Percentiles rank a stretch among this genome's conserved stretches.
Conservation (phyloP, 37 sponge, comb jelly and placozoan genomes). For the Eunapius fragilis region DNA sequence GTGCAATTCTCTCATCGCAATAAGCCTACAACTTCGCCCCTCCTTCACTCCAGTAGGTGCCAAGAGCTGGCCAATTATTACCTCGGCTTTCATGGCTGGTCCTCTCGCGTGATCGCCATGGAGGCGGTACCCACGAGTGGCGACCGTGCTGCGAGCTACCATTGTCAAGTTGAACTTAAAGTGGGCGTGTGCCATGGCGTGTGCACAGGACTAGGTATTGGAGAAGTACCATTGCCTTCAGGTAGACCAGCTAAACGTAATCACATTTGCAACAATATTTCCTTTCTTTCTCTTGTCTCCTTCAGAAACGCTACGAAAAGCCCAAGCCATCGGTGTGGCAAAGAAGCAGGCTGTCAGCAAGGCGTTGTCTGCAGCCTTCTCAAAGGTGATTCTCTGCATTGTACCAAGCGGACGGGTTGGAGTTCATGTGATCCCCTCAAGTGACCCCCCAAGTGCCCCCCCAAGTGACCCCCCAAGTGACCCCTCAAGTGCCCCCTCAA, state of each 20-base stretch:
- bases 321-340: conserved; percentile 9
- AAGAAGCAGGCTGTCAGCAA: conserved; percentile 14
- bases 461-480: too few relatives aligned
- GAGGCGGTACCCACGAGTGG: neutral
- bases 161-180: conserved; percentile 2
- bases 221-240: neutral
- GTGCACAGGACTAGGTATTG: neutral
- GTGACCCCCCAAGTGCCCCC: neutral
- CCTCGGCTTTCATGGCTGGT: conserved; percentile 55
- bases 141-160: neutral
- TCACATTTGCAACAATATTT: neutral
- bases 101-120: neutral
- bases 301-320: neutral
- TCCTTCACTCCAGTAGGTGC: conserved; percentile 39
- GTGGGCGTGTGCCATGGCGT: conserved; percentile 10
- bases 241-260: neutral
- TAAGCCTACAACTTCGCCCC: neutral
- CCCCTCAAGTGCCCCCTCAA: too few relatives aligned
- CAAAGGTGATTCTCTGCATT: conserved; percentile 9
- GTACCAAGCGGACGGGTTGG: neutral
- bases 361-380: conserved; percentile 48
- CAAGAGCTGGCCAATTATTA: conserved; percentile 41
- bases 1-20: neutral
- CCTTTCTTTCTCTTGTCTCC: neutral
- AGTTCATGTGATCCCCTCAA: neutral